Conservation (phyloP, 2,113 vertebrate species). For the Naja naja region DNA sequence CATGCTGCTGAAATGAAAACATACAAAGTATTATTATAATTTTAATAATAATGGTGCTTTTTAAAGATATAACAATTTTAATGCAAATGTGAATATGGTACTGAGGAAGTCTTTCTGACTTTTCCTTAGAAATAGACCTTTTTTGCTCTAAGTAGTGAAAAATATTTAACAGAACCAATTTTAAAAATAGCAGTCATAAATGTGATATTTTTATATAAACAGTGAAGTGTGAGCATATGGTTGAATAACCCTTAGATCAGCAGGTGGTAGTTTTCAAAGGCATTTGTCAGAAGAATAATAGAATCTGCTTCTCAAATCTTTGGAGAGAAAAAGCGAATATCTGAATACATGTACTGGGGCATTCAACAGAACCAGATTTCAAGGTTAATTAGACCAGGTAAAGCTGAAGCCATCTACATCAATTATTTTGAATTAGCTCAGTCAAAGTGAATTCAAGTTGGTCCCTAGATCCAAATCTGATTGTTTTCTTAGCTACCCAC, state of each 20-base stretch:
- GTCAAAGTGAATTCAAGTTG: neutral
- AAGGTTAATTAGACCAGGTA: neutral
- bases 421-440: neutral
- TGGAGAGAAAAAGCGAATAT: neutral
- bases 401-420: neutral
- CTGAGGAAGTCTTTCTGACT: neutral
- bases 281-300: neutral
- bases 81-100: neutral
- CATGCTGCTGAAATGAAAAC: neutral
- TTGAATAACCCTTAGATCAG: slow-evolving; percentile 10
- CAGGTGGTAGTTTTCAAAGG: slow-evolving; percentile 14
- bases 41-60: neutral
- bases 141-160: neutral
- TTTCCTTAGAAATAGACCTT: neutral
- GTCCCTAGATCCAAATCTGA: neutral
- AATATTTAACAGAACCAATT: neutral
- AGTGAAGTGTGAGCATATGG: neutral
- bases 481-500: neutral
- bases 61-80: neutral
- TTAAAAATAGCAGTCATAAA: slow-evolving; percentile 15
- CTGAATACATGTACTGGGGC: neutral
- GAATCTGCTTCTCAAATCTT: slow-evolving; percentile 2
- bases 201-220: slow-evolving; percentile 17
- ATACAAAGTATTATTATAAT: neutral
- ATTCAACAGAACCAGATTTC: neutral